These are phyloP conservation scores for Xiphophorus hellerii DNA, from an alignment of 2,113 vertebrate genomes.

Conservation along the genomic window DNA sequence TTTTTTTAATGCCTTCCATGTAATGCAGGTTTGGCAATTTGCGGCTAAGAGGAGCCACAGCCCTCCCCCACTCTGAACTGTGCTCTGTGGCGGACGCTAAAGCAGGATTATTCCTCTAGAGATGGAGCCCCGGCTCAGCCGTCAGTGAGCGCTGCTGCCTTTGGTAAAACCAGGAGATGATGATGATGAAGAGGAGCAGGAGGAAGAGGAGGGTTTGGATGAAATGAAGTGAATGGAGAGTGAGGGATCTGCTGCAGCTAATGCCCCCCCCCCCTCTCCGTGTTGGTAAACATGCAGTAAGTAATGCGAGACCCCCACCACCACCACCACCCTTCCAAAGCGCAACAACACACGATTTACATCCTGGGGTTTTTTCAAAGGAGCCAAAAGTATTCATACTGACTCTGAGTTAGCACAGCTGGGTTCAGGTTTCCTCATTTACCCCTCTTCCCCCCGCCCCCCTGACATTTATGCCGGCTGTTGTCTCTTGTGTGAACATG, in stretches of 20 bases:
- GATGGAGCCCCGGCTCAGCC: constrained; percentile 47
- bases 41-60: constrained; percentile 84
- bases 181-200: constrained; percentile 58
- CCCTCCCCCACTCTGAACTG: constrained; percentile 70
- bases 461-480: constrained; percentile 23
- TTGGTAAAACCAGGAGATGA: constrained; percentile 57
- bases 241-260: constrained; percentile 72
- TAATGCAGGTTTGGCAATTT: constrained; percentile 94
- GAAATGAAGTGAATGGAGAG: constrained; percentile 72
- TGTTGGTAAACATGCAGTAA: constrained; percentile 78
- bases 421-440: constrained; percentile 13
- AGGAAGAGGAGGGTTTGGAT: constrained; percentile 66
- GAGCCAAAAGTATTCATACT: constrained; percentile 27
- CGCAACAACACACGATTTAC: constrained; percentile 62
- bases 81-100: constrained; percentile 71
- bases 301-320: constrained; percentile 74
- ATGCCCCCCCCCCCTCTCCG: constrained; percentile 51
- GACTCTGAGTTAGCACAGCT: constrained; percentile 5
- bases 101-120: constrained; percentile 53
- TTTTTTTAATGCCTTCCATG: constrained; percentile 87
- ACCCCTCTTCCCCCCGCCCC: constrained; percentile 21
- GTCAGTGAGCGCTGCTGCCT: constrained; percentile 52
- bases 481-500: constrained; percentile 23
- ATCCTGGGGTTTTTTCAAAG: constrained; percentile 41
- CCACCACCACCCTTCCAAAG: constrained; percentile 29